Conservation (phyloP, 2,797 vertebrate genomes). For the Artibeus lituratus region DNA sequence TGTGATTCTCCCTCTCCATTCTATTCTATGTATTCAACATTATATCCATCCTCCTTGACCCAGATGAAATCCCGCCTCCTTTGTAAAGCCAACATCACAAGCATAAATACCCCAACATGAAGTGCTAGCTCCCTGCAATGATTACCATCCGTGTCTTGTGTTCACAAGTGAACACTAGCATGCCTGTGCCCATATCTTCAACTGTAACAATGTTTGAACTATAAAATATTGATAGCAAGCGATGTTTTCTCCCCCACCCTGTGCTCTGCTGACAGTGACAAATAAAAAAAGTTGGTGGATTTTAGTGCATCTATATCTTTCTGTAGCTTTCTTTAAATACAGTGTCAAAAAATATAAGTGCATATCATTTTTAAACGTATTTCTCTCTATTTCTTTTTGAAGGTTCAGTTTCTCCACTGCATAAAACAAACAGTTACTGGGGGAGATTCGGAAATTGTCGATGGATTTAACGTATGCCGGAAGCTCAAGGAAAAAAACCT, state of each 20-base stretch:
- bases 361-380: neutral
- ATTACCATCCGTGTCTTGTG: neutral
- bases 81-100: neutral
- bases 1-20: neutral
- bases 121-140: neutral
- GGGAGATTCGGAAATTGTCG: constrained; percentile 92
- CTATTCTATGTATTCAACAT: neutral
- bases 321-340: neutral
- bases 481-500: constrained; percentile 88
- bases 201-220: neutral
- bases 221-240: neutral
- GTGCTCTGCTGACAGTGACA: neutral
- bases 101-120: neutral
- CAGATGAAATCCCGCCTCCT: neutral
- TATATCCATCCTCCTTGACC: neutral
- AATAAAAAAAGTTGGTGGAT: neutral
- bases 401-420: constrained; percentile 97
- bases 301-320: neutral
- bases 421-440: constrained; percentile 90
- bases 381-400: constrained; percentile 42
- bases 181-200: neutral
- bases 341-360: neutral
- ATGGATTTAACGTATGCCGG: constrained; percentile 90
- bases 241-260: neutral
- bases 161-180: neutral